phyloP scores from a whole-genome alignment of 2,797 vertebrate genomes.

The Mycteria americana region DNA sequence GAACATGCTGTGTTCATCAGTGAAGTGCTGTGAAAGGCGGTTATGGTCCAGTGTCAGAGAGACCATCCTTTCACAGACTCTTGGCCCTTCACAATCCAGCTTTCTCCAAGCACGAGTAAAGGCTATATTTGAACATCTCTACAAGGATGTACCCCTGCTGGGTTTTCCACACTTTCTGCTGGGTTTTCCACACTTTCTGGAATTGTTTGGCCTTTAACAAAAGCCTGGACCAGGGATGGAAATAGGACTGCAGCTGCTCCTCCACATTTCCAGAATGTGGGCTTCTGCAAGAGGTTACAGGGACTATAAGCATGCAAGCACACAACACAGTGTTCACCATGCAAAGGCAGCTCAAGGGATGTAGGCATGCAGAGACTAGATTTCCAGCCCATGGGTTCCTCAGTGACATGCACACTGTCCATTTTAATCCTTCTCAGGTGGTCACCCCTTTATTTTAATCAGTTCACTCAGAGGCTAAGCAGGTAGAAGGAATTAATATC shows the following conservation, averaged over 20 bases:
- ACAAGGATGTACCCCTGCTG: background rate
- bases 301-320: background rate
- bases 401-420: background rate
- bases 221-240: background rate
- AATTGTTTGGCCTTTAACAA: background rate
- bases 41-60: background rate
- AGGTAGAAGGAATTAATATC: background rate
- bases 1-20: background rate
- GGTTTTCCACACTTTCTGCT: background rate
- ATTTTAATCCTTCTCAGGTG: background rate
- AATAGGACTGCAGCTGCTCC: background rate
- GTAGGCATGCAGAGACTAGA: accelerated
- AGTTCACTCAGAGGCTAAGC: background rate
- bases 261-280: background rate
- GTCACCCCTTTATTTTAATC: background rate
- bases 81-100: background rate
- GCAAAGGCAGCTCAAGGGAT: background rate
- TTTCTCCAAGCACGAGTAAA: background rate
- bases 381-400: background rate
- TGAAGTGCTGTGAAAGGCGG: background rate
- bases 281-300: background rate
- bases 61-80: no score
- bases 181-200: background rate
- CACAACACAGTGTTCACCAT: background rate
- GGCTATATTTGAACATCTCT: background rate